Evolutionary conservation across 2,888 invertebrate species (phyloP).

Genomic region (Phrixothrix hirtus): DNA sequence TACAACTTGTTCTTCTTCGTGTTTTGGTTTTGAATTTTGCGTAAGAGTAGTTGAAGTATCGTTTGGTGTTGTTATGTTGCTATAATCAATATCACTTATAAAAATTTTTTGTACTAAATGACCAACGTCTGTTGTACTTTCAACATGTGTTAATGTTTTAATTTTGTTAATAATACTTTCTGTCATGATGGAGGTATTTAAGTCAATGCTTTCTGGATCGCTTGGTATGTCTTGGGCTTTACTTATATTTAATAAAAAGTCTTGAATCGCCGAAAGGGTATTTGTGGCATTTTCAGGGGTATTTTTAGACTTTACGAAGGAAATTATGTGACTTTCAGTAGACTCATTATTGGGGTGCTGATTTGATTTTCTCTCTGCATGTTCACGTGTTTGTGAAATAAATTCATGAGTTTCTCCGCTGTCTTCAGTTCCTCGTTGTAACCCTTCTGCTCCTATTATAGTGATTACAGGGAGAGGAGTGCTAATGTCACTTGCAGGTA

Average conservation of each 20-base stretch:
- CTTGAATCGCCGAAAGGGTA: constrained; percentile 5
- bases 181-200: constrained; percentile 3
- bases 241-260: constrained; percentile 1
- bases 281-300: constrained; percentile 7
- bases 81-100: constrained; percentile 3
- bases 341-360: not conserved
- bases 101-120: constrained; percentile 8
- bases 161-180: constrained; percentile 9
- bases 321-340: constrained; percentile 6
- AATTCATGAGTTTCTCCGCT: constrained; percentile 39
- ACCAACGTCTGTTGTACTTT: constrained; percentile 13
- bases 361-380: constrained; percentile 1
- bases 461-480: constrained; percentile 54
- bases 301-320: constrained; percentile 17
- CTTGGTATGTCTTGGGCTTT: not conserved
- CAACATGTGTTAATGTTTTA: constrained; percentile 6
- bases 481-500: constrained; percentile 49
- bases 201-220: not conserved
- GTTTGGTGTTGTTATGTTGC: not conserved
- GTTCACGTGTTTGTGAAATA: constrained; percentile 14
- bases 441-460: constrained; percentile 56
- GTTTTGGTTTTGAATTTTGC: constrained; percentile 4
- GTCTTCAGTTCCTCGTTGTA: constrained; percentile 51
- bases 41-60: not conserved
- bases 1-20: constrained; percentile 30